phyloP scores from a whole-genome alignment of 1,140 invertebrate genomes.

The Penaeus chinensis region DNA sequence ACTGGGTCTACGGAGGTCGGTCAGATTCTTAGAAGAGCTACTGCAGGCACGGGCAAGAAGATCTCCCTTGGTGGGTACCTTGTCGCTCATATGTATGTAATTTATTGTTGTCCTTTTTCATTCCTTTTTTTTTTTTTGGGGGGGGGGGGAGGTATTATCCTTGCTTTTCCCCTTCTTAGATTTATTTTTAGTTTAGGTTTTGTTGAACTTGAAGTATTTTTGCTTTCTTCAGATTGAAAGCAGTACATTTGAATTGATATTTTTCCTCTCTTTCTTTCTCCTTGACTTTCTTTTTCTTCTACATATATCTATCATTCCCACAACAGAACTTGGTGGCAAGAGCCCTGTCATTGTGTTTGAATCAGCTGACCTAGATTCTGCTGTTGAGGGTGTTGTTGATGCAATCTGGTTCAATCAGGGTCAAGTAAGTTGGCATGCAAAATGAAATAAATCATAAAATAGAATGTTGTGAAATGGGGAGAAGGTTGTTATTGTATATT shows the following conservation, averaged over 20 bases:
- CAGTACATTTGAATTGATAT: too few species aligned
- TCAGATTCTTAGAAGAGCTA: slow-evolving; percentile 66
- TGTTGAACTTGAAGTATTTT: too few species aligned
- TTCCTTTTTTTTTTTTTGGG: neutral
- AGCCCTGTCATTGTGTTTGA: slow-evolving; percentile 73
- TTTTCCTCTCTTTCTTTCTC: too few species aligned
- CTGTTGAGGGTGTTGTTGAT: slow-evolving; percentile 72
- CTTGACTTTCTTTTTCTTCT: too few species aligned
- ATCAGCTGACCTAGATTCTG: slow-evolving; percentile 74
- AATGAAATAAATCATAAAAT: too few species aligned
- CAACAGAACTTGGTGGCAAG: slow-evolving; percentile 70
- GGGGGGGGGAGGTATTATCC: too few species aligned
- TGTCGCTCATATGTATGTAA: too few species aligned
- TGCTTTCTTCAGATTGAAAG: too few species aligned
- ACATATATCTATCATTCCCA: neutral
- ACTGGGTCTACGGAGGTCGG: slow-evolving; percentile 68
- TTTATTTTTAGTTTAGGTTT: too few species aligned
- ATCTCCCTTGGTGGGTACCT: slow-evolving; percentile 65
- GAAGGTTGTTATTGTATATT: too few species aligned
- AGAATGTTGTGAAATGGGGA: neutral
- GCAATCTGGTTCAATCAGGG: slow-evolving; percentile 73
- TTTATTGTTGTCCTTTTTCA: neutral
- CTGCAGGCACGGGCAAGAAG: slow-evolving; percentile 70
- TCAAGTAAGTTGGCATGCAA: slow-evolving; percentile 68
- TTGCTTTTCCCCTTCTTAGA: too few species aligned